Percentiles rank a stretch among this genome's conserved stretches.
phyloP scores from a whole-genome alignment of 64 coral and sea anemone genomes.

The Porites australiensis region DNA sequence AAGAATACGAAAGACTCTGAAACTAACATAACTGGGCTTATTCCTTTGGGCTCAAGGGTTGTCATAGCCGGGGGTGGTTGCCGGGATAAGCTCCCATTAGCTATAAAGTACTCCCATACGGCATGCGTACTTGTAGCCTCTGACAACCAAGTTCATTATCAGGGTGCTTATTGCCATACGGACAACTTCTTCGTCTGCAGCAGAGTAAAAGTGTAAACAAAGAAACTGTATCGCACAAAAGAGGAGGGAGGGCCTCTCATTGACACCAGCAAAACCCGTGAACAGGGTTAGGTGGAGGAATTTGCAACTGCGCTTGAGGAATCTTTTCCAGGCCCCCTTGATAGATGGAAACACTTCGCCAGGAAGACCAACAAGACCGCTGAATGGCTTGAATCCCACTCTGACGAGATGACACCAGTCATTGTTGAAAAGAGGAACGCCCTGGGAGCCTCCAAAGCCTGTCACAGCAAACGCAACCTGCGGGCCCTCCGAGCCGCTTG shows the following conservation, averaged over 20 bases:
- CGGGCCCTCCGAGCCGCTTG: too few species aligned
- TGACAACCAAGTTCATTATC: conserved; percentile 60
- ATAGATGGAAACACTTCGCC: too few species aligned
- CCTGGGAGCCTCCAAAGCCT: too few species aligned
- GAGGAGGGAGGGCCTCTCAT: conserved; percentile 14
- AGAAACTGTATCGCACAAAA: neutral
- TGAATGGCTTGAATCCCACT: too few species aligned
- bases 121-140: conserved; percentile 22
- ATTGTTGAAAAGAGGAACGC: too few species aligned
- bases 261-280: conserved; percentile 28
- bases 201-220: neutral
- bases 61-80: conserved; percentile 20
- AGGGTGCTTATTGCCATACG: conserved; percentile 24
- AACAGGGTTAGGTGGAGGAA: neutral
- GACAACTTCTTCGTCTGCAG: conserved; percentile 14
- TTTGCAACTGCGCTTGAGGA: neutral
- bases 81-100: conserved; percentile 43
- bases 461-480: too few species aligned
- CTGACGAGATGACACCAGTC: too few species aligned
- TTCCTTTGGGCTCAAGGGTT: neutral
- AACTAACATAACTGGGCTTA: too few species aligned
- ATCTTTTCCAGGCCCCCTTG: neutral
- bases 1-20: too few species aligned
- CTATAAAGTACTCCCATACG: conserved; percentile 52
- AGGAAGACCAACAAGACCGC: too few species aligned